Evolutionary conservation across 2,888 invertebrate genomes (phyloP).

Genomic region (Idaea aversata): DNA sequence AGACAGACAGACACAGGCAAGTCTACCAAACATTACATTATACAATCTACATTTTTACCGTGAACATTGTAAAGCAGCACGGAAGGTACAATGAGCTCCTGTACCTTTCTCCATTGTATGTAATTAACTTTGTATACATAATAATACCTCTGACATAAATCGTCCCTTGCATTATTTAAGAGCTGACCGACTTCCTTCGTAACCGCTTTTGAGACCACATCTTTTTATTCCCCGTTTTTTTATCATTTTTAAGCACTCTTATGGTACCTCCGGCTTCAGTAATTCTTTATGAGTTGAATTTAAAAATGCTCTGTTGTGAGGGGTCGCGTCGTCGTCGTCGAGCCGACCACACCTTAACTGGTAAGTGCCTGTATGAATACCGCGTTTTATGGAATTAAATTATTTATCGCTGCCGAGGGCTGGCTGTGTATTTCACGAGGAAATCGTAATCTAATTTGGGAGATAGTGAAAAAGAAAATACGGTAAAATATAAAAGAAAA

Average conservation of each 20-base stretch:
- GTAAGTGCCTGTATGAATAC: background rate
- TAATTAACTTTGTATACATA: slow-evolving; percentile 29
- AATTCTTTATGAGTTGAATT: slow-evolving; percentile 23
- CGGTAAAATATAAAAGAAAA: background rate
- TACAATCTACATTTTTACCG: background rate
- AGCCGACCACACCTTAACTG: background rate
- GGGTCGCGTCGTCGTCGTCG: background rate
- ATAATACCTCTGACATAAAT: slow-evolving; percentile 30
- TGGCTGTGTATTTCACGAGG: background rate
- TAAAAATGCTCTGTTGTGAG: slow-evolving; percentile 12
- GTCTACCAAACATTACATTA: background rate
- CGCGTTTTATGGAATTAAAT: background rate
- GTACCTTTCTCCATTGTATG: slow-evolving; percentile 12
- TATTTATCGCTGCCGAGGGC: background rate
- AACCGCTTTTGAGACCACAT: slow-evolving; percentile 27
- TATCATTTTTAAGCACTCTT: slow-evolving; percentile 26
- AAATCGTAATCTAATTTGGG: background rate
- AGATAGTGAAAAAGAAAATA: slow-evolving; percentile 1
- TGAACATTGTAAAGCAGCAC: background rate
- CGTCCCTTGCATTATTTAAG: slow-evolving; percentile 30
- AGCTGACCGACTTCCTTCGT: slow-evolving; percentile 24
- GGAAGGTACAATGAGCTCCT: background rate
- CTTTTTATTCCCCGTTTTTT: slow-evolving; percentile 26
- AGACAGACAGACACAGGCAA: too few species aligned
- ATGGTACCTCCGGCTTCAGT: slow-evolving; percentile 23